phyloP scores from a whole-genome alignment of 2,888 invertebrate genomes.

The Micropterix aruncella region DNA sequence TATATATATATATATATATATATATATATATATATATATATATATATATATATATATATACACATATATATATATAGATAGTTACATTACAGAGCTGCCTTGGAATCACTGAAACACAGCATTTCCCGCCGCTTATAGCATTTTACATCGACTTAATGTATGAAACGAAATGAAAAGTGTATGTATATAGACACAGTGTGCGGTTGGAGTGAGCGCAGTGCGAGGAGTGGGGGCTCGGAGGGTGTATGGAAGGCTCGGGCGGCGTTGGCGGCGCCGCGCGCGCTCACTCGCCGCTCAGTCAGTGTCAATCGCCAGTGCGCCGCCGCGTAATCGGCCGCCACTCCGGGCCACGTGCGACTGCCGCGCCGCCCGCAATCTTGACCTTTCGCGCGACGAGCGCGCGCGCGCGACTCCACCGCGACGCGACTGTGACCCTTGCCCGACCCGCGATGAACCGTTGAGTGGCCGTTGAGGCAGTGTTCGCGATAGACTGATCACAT shows the following conservation, averaged over 20 bases:
- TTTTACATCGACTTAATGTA: too few relatives aligned
- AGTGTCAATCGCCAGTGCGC: conserved; percentile 15
- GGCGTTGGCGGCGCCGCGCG: conserved; percentile 13
- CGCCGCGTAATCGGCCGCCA: conserved; percentile 11
- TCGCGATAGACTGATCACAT: background rate
- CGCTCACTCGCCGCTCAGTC: conserved; percentile 15
- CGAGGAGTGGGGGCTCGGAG: conserved; percentile 19
- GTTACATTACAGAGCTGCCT: background rate
- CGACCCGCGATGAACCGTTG: conserved; percentile 21
- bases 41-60: background rate
- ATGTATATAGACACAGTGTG: too few relatives aligned
- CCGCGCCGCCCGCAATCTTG: conserved; percentile 8
- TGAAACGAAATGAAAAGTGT: too few relatives aligned
- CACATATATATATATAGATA: background rate
- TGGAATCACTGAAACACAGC: too few relatives aligned
- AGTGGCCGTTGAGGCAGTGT: conserved; percentile 14
- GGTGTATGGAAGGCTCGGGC: conserved; percentile 13
- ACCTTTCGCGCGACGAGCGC: conserved; percentile 25
- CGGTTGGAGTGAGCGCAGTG: conserved; percentile 18
- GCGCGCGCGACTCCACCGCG: background rate
- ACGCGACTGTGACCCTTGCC: conserved; percentile 18
- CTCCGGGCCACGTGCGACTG: conserved; percentile 12
- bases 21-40: background rate
- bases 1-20: background rate
- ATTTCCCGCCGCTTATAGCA: too few relatives aligned